Base-by-base conservation (phyloP, 2,888 invertebrate species). In the Diplolepis rosae region DNA sequence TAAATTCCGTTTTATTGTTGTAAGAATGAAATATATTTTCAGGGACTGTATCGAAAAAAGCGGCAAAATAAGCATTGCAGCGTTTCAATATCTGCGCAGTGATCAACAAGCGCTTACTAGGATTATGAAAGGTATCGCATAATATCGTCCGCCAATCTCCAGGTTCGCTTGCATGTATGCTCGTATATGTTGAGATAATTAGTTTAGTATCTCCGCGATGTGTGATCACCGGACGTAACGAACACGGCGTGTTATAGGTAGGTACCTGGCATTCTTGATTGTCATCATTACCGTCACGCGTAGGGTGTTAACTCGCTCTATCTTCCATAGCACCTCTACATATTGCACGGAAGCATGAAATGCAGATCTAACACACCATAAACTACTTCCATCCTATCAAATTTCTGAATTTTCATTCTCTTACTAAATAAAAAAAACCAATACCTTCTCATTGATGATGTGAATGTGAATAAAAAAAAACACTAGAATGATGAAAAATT, bases 271-370 rank as follows among this genome's bases (percentile, higher is more conserved):
- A 68, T 68, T 68, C 51, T 56, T 54, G 70, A 61, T 72, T 74
- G 77, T 70, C 74, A 66, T 77, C 74, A 74, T 77, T 77, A 74
- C 48, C 74, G 77, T 77, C 74, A 75, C 77, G 72, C 71, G 72
- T 65, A 27, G 66, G 71, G 75, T 77, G 76, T 74, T 77, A 77
- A 75, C 69, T 77, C 73, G 71, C 71, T 73, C 72, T 71, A 45
- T 71, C 65, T 61, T 27, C 48, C 61, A 61, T 61, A 39, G 24
- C 32, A 30, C 30, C 54, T 61, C 61, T 6, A 61, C 35, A 66
- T 35, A 66, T 30, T 52, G 70, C 70, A 70, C 56, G 66, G 56
- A 70, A 70, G 70, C 70, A 54, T 50, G 70, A 65, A 52, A 30
- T 30, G 39, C 52, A 52, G 54, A 50, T 69, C 28, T 45, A 39